Evolutionary conservation across 2,888 invertebrate genomes (phyloP), one percentile per base, ranked within the genome.

Genomic region (Phasia obesa): DNA sequence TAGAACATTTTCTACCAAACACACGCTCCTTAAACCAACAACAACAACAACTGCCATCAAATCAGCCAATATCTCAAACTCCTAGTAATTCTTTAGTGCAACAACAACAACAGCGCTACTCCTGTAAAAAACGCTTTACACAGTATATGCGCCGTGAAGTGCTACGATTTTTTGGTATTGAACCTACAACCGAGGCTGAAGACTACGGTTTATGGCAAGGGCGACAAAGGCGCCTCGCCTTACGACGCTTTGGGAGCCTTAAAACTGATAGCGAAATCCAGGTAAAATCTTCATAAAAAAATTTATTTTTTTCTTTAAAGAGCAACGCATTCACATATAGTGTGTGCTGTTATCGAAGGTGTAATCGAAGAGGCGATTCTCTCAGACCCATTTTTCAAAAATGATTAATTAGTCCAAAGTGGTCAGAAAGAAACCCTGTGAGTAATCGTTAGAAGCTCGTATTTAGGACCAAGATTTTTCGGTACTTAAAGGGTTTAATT

Each of bases 131-230:
- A 57, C 89, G 91, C 0, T 85, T 92, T 0, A 89, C 88, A 1
- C 89, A 89, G 25, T 91, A 91, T 67, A 85, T 92, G 25, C 87
- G 88, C 7, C 88, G 89, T 0, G 89, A 91, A 77, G 88, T 91
- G 15, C 87, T 91, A 0, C 88, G 88, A 6, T 92, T 91, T 74
- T 92, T 91, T 67, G 92, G 92, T 2, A 90, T 92, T 0, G 91
- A 92, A 53, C 70, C 84, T 0, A 88, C 88, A 53, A 89, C 88
- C 0, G 91, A 91, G 76, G 88, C 88, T 0, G 88, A 89, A 2
- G 91, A 91, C 69, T 89, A 86, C 4, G 84, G 81, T 2, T 85
- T 91, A 31, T 92, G 92, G 92, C 86, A 87, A 38, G 91, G 91
- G 2, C 87, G 92, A 0, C 92, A 92, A 71, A 87, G 89, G 0